Evolutionary conservation across 2,797 vertebrate genomes (phyloP).

Genomic region (Cetoscarus ocellatus): DNA sequence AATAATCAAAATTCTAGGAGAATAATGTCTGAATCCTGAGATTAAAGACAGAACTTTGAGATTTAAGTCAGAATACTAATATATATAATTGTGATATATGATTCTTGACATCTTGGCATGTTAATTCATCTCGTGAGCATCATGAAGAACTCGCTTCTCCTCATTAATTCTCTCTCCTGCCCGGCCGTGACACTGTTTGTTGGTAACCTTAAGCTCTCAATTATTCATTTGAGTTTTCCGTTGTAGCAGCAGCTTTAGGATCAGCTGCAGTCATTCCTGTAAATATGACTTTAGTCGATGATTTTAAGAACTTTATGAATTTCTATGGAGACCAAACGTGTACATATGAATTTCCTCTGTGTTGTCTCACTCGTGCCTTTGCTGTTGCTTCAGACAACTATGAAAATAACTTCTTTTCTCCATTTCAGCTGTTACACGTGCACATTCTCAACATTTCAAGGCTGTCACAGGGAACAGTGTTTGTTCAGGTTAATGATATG

Average conservation of each 20-base stretch:
- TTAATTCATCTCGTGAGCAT: too few relatives aligned
- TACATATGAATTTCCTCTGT: conserved; percentile 11
- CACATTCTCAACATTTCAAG: neutral
- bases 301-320: conserved; percentile 23
- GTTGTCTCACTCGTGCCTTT: conserved; percentile 68
- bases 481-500: conserved; percentile 25
- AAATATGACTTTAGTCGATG: conserved; percentile 32
- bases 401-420: conserved; percentile 34
- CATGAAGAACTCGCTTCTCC: too few relatives aligned
- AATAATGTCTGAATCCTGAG: too few relatives aligned
- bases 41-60: too few relatives aligned
- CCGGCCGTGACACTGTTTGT: too few relatives aligned
- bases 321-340: conserved; percentile 59
- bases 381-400: conserved; percentile 58
- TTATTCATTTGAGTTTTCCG: conserved; percentile 1
- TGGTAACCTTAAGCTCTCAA: neutral
- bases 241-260: conserved; percentile 13
- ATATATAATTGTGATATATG: too few relatives aligned
- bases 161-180: too few relatives aligned
- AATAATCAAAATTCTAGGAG: too few relatives aligned
- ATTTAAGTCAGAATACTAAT: too few relatives aligned
- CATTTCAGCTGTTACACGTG: conserved; percentile 27
- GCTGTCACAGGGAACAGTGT: conserved; percentile 6
- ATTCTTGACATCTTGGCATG: too few relatives aligned
- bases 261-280: conserved; percentile 55